Conservation (phyloP, 2,888 invertebrate genomes). For the Eremobia ochroleuca region DNA sequence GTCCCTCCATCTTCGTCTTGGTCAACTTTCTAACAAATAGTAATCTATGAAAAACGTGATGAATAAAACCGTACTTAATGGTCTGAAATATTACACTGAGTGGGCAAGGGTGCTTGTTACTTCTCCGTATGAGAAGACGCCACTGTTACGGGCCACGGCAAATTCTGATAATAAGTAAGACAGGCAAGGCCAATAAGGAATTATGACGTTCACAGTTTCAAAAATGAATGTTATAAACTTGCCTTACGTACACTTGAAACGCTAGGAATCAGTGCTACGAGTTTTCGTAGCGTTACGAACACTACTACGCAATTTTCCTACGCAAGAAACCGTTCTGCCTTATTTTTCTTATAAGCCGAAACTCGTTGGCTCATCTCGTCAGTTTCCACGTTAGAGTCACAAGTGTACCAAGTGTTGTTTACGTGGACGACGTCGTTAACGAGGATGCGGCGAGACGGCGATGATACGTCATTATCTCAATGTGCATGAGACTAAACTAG, state of each 20-base stretch:
- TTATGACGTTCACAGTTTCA: no score
- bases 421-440: constrained; percentile 63
- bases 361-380: constrained; percentile 25
- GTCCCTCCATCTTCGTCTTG: not conserved
- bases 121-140: not conserved
- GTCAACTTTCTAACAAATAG: not conserved
- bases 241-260: not conserved
- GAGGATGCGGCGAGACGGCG: constrained; percentile 46
- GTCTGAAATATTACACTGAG: not conserved
- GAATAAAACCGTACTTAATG: not conserved
- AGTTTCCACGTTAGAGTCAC: constrained; percentile 47
- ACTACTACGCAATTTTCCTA: constrained; percentile 4
- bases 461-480: constrained; percentile 55
- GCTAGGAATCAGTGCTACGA: constrained; percentile 40
- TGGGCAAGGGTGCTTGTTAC: not conserved
- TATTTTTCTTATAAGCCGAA: not conserved
- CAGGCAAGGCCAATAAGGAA: not conserved
- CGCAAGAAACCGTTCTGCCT: not conserved
- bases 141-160: not conserved
- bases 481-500: constrained; percentile 3
- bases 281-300: constrained; percentile 39
- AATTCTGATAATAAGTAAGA: not conserved
- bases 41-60: not conserved
- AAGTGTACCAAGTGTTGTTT: constrained; percentile 46
- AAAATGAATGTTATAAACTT: not conserved